Base-by-base conservation (phyloP, 2,797 vertebrate genomes). In the Paramormyrops hopkinsi region DNA sequence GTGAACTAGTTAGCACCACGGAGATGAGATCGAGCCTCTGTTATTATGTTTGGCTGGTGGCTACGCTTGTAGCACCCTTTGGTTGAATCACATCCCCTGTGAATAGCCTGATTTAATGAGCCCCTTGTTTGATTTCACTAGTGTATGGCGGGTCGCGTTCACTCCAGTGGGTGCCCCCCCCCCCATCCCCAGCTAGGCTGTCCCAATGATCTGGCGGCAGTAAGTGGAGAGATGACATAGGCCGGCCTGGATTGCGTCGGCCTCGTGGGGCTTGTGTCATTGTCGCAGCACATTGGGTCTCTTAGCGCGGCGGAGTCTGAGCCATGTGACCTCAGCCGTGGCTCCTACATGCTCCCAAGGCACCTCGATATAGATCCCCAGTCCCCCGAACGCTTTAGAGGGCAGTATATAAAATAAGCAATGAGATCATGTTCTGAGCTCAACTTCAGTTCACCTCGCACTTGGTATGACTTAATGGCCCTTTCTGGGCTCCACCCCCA, bases 321-420 rank as follows among this genome's bases (percentile, higher is more conserved):
- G 88, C 4, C 50, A 90, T 87, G 87, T 87, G 59, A 59, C 79
- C 86, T 65, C 88, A 12, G 50, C n/a, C 88, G 84, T 86, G 50
- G 9, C 2, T n/a, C 37, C 84, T 54, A 79, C 89, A 9, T 90
- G 88, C 56, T 88, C 90, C 62, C 84, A 84, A 88, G 84, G 88
- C 29, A 6, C 54, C 88, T 79, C 89, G 59, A 90, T 92, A 90
- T 90, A 90, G 89, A 91, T 9, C 85, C 89, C 33, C 69, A 88
- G 89, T 89, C 37, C 69, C 50, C 79, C 37, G 41, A 41, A 37
- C 46, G 3, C 19, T 41, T 85, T 51, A 50, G 59, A 25, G 17
- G 48, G 12, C 89, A 89, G n/a, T 50, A 88, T 73, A 33, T 90
- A 8, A 51, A 90, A 44, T 83, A 51, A 85, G 59, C 53, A 41